Evolutionary conservation across 2,888 invertebrate genomes (phyloP), one percentile per base, ranked within the genome.

Genomic region (Seira musarum): DNA sequence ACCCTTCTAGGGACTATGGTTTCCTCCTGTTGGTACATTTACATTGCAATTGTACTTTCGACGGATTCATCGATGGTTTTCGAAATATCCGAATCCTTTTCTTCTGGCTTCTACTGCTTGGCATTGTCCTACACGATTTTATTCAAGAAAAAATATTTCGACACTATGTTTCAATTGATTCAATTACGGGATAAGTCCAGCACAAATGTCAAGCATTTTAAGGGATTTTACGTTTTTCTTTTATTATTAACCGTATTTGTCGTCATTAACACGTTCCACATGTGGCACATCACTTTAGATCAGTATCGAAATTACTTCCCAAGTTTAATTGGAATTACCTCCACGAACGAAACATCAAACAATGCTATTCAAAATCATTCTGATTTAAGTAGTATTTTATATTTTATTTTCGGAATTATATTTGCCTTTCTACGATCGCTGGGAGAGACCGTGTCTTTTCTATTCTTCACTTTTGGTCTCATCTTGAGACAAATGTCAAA

Each of bases 401-500:
- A 10, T 1, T 60, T 63, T 63, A 1, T 24, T 22, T 24, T 22
- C 1, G n/a, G 17, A 35, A 25, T 65, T 6, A 2, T 35, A 1
- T 3, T 30, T 35, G n/a, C 5, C 25, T 68, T n/a, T 17, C 5
- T n/a, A 15, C n/a, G 63, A 46, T 40, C 49, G 15, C 8, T 40
- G 19, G 49, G 63, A n/a, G 71, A 71, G 40, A 46, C 6, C 8
- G 19, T 10, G 3, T 15, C 13, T 13, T 13, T 60, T 21, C 8
- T 72, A 1, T 25, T 72, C 8, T 72, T 72, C 49, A 8, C 53
- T 1, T 72, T 72, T 72, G 72, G 72, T 1, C 17, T 64, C 1
- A 64, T 64, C 8, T 17, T 72, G 53, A 19, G 30, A 2, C 49
- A 72, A 13, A 21, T 64, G 19, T 72, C 30, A 10, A 64, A 72